phyloP scores from a whole-genome alignment of 2,888 invertebrate species.

The Zonitis immaculata region DNA sequence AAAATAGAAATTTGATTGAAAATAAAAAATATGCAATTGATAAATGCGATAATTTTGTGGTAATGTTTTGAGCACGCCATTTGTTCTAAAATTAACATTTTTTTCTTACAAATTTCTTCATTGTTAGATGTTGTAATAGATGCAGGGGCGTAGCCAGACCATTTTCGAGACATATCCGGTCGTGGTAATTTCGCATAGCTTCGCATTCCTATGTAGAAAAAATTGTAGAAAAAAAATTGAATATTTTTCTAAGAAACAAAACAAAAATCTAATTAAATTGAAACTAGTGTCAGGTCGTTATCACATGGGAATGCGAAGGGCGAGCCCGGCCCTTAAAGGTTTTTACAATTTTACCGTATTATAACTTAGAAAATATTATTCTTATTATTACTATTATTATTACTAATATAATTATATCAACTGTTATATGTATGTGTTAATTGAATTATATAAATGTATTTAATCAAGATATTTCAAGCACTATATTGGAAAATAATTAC shows the following conservation, averaged over 20 bases:
- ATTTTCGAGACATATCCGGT: conserved; percentile 50
- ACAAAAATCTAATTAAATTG: conserved; percentile 6
- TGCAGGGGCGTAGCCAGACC: conserved; percentile 43
- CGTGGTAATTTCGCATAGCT: conserved; percentile 34
- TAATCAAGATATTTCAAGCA: conserved; percentile 24
- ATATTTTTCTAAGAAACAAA: conserved; percentile 45
- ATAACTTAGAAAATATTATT: conserved; percentile 24
- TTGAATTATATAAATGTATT: conserved; percentile 7
- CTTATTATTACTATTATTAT: neutral
- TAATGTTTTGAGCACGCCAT: conserved; percentile 37
- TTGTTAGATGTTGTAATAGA: neutral
- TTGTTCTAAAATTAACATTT: neutral
- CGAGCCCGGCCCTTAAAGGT: conserved; percentile 41
- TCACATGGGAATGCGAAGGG: conserved; percentile 46
- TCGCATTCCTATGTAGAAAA: conserved; percentile 42
- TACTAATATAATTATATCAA: neutral
- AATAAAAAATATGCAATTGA: conserved; percentile 32
- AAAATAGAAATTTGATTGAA: conserved; percentile 10
- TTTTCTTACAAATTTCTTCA: neutral
- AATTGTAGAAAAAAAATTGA: conserved; percentile 23
- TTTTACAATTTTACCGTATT: conserved; percentile 47
- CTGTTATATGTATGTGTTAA: conserved; percentile 13
- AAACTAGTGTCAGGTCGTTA: conserved; percentile 49
- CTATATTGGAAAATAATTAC: conserved; percentile 18
- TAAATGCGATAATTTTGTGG: conserved; percentile 41